Evolutionary conservation across 1,140 invertebrate species (phyloP).

Genomic region (Dendroctonus ponderosae): DNA sequence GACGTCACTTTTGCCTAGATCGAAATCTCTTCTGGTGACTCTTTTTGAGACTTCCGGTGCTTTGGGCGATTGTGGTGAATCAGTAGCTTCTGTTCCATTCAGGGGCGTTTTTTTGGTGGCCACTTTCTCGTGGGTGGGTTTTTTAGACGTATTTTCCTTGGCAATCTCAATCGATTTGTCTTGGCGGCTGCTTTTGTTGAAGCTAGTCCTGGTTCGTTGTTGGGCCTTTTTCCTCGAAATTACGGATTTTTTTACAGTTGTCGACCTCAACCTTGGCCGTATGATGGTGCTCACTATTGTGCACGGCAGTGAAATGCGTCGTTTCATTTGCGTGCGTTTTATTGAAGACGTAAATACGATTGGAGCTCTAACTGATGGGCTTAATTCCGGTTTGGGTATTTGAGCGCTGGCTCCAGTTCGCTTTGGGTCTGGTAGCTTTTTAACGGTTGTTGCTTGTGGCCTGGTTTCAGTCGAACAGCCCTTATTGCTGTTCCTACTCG

Average conservation of each 20-base stretch:
- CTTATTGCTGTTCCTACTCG: slow-evolving; percentile 24
- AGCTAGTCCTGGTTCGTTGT: slow-evolving; percentile 20
- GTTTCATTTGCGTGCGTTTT: slow-evolving; percentile 38
- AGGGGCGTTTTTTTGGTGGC: not conserved
- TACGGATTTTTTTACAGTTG: slow-evolving; percentile 38
- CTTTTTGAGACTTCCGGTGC: slow-evolving; percentile 11
- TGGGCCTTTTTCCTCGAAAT: slow-evolving; percentile 32
- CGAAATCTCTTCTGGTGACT: slow-evolving; percentile 13
- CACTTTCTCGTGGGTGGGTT: slow-evolving; percentile 7
- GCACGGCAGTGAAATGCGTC: slow-evolving; percentile 37
- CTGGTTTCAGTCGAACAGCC: slow-evolving; percentile 50
- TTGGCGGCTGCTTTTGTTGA: not conserved
- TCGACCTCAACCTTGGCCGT: slow-evolving; percentile 39
- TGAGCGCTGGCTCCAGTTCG: not conserved
- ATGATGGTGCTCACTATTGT: slow-evolving; percentile 25
- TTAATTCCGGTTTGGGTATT: not conserved
- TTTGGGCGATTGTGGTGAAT: slow-evolving; percentile 2
- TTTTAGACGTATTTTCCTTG: slow-evolving; percentile 4
- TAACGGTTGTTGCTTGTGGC: slow-evolving; percentile 50
- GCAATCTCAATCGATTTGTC: not conserved
- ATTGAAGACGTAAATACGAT: not conserved
- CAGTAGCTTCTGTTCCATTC: not conserved
- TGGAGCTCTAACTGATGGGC: not conserved
- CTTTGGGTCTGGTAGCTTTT: slow-evolving; percentile 20
- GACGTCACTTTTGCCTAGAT: not conserved